Evolutionary conservation across 1,140 invertebrate species (phyloP).

Genomic region (Nebria ingens): DNA sequence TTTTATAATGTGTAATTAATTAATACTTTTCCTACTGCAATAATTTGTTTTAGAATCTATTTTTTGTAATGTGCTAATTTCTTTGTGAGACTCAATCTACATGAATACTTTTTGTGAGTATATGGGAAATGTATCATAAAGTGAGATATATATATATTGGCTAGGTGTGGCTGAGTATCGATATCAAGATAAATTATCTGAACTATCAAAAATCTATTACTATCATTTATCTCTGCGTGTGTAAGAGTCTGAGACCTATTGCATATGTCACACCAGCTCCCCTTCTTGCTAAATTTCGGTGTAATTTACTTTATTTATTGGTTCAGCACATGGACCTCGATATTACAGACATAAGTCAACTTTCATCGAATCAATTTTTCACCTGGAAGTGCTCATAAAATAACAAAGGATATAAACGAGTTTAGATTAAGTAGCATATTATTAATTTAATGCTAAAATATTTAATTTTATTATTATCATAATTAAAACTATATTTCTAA

Average conservation of each 20-base stretch:
- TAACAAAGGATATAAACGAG: neutral
- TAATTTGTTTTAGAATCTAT: no score
- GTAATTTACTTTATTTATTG: neutral
- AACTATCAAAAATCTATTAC: conserved; percentile 1
- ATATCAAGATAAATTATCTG: neutral
- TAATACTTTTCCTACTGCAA: no score
- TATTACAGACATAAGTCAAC: neutral
- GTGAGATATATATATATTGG: no score
- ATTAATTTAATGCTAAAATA: neutral
- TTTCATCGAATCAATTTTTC: neutral
- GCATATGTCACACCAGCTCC: neutral
- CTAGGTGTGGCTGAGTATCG: no score
- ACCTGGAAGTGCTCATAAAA: no score
- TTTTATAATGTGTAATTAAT: no score
- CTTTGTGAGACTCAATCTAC: no score
- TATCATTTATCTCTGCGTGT: conserved; percentile 2
- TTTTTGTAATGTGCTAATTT: no score
- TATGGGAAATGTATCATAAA: no score
- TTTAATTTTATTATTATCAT: neutral
- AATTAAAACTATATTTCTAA: neutral
- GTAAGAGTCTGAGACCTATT: neutral
- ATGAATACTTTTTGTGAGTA: no score
- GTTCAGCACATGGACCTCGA: neutral
- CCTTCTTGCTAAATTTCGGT: conserved; percentile 1
- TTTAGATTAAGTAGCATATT: neutral